Base-by-base conservation (phyloP, 1,140 invertebrate genomes). In the Stegodyphus dumicola region DNA sequence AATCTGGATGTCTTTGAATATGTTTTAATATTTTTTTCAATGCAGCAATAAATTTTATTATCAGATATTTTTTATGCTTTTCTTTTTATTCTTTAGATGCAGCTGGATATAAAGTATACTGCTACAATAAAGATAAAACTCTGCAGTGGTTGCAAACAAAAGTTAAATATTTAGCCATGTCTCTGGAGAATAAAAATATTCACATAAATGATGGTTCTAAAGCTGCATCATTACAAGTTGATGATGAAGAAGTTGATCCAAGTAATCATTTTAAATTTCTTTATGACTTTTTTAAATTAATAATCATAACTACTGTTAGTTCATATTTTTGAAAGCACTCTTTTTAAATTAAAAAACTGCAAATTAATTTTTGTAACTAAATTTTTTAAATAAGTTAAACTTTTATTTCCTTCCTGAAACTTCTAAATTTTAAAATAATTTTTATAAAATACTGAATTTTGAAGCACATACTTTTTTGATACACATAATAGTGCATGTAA, bases 91-190 rank as follows among this genome's bases (percentile, higher is more conserved):
- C 66, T 83, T 74, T n/a, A 83, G 80, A 83, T 66, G 56, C 80
- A 51, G 51, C 71, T 66, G 80, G 80, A 3, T 83, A 53, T 67
- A 74, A 64, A 74, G 80, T 83, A 15, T 83, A 66, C 66, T 54
- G 80, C 17, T 75, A 66, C 15, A 83, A 83, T 49, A 83, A 75
- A 10, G 75, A 15, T 66, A 83, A 83, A 75, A 66, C 60, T 15
- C 54, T 83, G 7, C 70, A 83, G 10, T 83, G 80, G 80, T 33
- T 83, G 9, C 80, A 83, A 10, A 51, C 74, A 53, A 83, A 83
- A 54, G 80, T 54, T 6, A 33, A 83, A 33, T 74, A 83, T 66
- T 33, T 75, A 66, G n/a, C 60, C 13, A 64, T n/a, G n/a, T 51
- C n/a, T 33, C 48, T 83, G 0, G 71, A 83, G 49, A 17, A 6